A percentile compares a stretch with the other conserved stretches of the same genome.
phyloP scores from a whole-genome alignment of 2,888 invertebrate species.

The Linyphia triangularis region DNA sequence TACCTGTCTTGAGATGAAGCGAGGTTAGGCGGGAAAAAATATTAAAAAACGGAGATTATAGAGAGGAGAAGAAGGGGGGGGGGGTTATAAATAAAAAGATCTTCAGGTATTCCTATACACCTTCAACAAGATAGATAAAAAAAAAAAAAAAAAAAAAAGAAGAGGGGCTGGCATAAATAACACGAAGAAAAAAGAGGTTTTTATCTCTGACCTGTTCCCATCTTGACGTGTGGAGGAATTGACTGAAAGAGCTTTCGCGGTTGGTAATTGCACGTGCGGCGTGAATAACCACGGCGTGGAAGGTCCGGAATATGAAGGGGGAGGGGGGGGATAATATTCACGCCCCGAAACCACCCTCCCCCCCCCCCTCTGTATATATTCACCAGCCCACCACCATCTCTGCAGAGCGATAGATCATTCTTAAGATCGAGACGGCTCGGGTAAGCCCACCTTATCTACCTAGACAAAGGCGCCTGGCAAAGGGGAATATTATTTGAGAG shows the following conservation, averaged over 20 bases:
- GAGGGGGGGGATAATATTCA: slow-evolving; percentile 43
- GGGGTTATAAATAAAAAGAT: not conserved
- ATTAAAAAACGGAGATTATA: not conserved
- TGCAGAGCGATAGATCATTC: slow-evolving; percentile 67
- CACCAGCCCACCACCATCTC: not conserved
- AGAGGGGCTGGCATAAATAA: not conserved
- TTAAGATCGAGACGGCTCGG: slow-evolving; percentile 56
- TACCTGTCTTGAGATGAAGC: slow-evolving; percentile 42
- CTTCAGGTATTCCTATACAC: not conserved
- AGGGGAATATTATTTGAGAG: slow-evolving; percentile 61
- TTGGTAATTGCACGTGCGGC: slow-evolving; percentile 70
- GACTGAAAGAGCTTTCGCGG: slow-evolving; percentile 65
- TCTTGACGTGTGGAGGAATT: slow-evolving; percentile 63
- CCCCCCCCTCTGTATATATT: slow-evolving; percentile 37
- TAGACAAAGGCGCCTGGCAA: slow-evolving; percentile 70
- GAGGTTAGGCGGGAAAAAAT: slow-evolving; percentile 6
- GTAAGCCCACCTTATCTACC: slow-evolving; percentile 73
- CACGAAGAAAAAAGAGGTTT: not conserved
- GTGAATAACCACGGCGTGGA: slow-evolving; percentile 27
- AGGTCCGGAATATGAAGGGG: slow-evolving; percentile 6
- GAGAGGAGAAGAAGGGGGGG: slow-evolving; percentile 17
- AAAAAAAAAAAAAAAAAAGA: not conserved
- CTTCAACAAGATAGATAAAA: slow-evolving; percentile 8
- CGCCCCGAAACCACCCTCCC: slow-evolving; percentile 54
- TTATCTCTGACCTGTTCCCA: not conserved